Base-by-base conservation (phyloP, 2,113 vertebrate species). In the Oplegnathus fasciatus region DNA sequence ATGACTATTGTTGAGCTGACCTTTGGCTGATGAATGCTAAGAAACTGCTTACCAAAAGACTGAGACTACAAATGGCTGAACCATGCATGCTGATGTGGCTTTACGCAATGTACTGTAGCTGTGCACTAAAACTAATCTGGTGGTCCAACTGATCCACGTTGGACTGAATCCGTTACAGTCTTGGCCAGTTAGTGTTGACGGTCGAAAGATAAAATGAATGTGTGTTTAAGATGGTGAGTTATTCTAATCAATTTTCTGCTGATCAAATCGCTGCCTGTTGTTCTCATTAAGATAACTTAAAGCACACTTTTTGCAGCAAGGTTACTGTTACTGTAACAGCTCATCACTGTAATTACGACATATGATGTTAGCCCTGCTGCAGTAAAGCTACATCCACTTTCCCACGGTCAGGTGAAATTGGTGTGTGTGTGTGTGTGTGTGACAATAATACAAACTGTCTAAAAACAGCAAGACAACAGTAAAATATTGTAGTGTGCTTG, bases 21-120 rank as follows among this genome's bases (percentile, higher is more conserved):
- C n/a, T 82, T 44, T 64, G 26, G 82, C 82, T 91, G 85, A 81
- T 80, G 84, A 65, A 77, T 58, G 30, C 79, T 70, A 69, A 84
- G 44, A 67, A 78, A 77, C 72, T 84, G 70, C 82, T 83, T 83
- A 83, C 84, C 84, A 80, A 91, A 87, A 87, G 79, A 83, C 77
- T 72, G 65, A 70, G 75, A 71, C 81, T 83, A 70, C 24, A 52
- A 69, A 62, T 54, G 26, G 17, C 34, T 72, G 32, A 71, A n/a
- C 26, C 2, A 6, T n/a, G 50, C 20, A n/a, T 60, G 64, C 44
- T 37, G 18, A 17, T 57, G 46, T 42, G 44, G n/a, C 34, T 81
- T 57, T 50, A 55, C n/a, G 24, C 14, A 54, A 24, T n/a, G 14
- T 55, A 24, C 37, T 76, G 6, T 58, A 2, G 58, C 24, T 28